Evolutionary conservation across 1,140 invertebrate genomes (phyloP).

Genomic region (Diuraphis noxia): DNA sequence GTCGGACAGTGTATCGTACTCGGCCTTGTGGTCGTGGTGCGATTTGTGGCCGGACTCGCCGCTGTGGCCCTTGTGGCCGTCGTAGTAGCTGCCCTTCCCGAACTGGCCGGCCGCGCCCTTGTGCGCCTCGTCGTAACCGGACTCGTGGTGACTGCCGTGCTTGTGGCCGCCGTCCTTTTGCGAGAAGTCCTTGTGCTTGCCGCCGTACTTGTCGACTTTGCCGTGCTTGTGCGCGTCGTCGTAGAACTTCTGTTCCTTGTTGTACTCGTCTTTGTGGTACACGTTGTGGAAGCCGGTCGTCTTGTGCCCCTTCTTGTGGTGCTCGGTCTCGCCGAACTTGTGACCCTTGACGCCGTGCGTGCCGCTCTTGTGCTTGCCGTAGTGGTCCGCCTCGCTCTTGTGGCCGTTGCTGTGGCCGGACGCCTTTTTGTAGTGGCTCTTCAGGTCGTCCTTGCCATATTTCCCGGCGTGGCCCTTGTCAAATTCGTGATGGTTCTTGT

Average conservation of each 20-base stretch:
- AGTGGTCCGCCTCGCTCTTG: constrained; percentile 57
- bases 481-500: constrained; percentile 62
- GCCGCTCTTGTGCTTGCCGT: constrained; percentile 61
- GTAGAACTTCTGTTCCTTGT: constrained; percentile 74
- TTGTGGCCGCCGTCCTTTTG: constrained; percentile 61
- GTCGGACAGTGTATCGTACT: constrained; percentile 60
- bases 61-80: constrained; percentile 61
- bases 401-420: constrained; percentile 56
- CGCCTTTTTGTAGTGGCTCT: constrained; percentile 56
- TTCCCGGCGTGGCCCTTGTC: constrained; percentile 58
- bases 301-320: constrained; percentile 70
- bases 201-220: constrained; percentile 65
- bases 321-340: constrained; percentile 55
- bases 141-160: constrained; percentile 63
- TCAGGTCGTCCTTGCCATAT: constrained; percentile 56
- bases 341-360: constrained; percentile 59
- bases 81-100: constrained; percentile 62
- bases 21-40: constrained; percentile 59
- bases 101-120: constrained; percentile 61
- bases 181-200: constrained; percentile 62
- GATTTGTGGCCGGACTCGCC: constrained; percentile 60
- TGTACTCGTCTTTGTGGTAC: constrained; percentile 74
- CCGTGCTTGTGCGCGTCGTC: constrained; percentile 70
- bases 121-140: constrained; percentile 61
- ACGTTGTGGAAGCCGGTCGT: constrained; percentile 73